These are phyloP conservation scores for Julus scanicus DNA, from an alignment of 2,888 invertebrate species.

Conservation along the genomic window DNA sequence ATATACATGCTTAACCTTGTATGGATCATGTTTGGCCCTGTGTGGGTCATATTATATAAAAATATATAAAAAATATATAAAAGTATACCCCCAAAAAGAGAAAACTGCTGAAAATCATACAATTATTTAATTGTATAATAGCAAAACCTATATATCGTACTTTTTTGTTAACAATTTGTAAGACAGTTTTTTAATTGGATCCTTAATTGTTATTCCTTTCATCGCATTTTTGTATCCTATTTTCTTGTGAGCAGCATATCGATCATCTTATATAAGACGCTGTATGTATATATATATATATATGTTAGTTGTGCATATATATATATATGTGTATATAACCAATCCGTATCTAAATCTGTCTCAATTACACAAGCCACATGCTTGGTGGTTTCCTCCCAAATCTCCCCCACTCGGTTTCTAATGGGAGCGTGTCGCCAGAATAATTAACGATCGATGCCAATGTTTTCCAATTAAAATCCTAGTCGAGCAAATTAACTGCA, in stretches of 20 bases:
- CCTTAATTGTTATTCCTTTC: not conserved
- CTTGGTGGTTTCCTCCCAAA: not conserved
- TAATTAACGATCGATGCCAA: conserved; percentile 43
- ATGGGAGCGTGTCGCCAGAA: conserved; percentile 32
- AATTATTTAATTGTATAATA: too few species aligned
- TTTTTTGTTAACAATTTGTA: too few species aligned
- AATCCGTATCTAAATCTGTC: conserved; percentile 34
- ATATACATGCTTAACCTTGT: too few species aligned
- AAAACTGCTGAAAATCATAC: too few species aligned
- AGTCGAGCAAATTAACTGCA: conserved; percentile 33
- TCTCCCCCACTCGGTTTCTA: not conserved
- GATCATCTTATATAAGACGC: not conserved
- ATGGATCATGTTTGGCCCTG: too few species aligned
- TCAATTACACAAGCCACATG: conserved; percentile 40
- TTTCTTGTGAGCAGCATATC: not conserved
- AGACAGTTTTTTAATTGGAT: not conserved
- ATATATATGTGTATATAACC: too few species aligned
- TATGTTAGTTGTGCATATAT: not conserved
- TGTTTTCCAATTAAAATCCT: conserved; percentile 44
- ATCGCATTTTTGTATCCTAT: not conserved
- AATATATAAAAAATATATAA: too few species aligned
- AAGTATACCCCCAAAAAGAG: too few species aligned
- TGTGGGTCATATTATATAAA: too few species aligned
- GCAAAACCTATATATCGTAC: too few species aligned
- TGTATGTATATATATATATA: too few species aligned